Evolutionary conservation across 1,140 invertebrate species (phyloP), one percentile per base, ranked within the genome.

Genomic region (Rhynchophorus ferrugineus): DNA sequence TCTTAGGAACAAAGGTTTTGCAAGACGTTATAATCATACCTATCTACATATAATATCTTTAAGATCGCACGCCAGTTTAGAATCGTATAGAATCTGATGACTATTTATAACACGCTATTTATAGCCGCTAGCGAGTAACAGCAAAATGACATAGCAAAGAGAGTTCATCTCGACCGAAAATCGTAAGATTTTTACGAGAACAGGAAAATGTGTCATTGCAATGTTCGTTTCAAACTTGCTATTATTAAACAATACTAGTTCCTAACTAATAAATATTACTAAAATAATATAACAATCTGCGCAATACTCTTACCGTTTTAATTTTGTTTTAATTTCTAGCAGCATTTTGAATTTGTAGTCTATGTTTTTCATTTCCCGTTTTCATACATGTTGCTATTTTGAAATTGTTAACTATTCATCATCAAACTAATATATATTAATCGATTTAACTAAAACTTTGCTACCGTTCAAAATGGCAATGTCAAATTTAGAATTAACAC

Each of bases 21-120:
- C 24, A 29, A 29, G 24, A 22, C 22, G 20, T 19, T 14, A 47
- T 18, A 49, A 49, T 22, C 14, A 41, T 18, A 42, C 47, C 14
- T 41, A 49, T 41, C 38, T 49, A 14, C 18, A 20, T 20, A 49
- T 49, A 41, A 49, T 39, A 49, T 41, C 36, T 41, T 41, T 9
- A 49, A 49, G 37, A 41, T 24, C 20, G 38, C 34, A 8, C 17
- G 11, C 35, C 22, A 18, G 47, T 37, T 33, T 42, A 17, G 22
- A 36, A 39, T 49, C 47, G 36, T 29, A 49, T 49, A 49, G 38
- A 18, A 49, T 42, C 38, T 39, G 38, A 24, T 49, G 38, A 36
- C 21, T 49, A 44, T 44, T 44, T 44, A 44, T 44, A 44, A 2
- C 41, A 29, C 22, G 17, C 41, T 44, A 44, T 44, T 44, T 44